phyloP scores from a whole-genome alignment of 2,888 invertebrate genomes.

The Drosophila ezoana region DNA sequence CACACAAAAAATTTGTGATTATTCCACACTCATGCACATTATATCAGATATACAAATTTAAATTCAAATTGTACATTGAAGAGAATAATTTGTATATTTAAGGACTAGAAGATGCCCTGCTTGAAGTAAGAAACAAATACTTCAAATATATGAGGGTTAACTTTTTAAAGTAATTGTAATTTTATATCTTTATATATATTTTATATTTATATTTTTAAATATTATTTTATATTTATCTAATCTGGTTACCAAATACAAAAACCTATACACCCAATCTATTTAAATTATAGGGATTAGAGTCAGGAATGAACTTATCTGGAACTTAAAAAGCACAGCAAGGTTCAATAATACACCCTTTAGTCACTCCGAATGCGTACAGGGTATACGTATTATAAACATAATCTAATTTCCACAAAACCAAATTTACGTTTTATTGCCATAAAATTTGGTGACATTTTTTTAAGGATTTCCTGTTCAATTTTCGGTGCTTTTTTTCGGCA shows the following conservation, averaged over 20 bases:
- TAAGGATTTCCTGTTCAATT: slow-evolving; percentile 35
- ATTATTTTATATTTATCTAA: too few species aligned
- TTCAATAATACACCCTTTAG: too few species aligned
- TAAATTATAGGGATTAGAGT: too few species aligned
- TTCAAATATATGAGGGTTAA: background rate
- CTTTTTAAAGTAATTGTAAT: too few species aligned
- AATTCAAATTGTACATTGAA: slow-evolving; percentile 18
- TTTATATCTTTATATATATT: too few species aligned
- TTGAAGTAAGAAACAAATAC: background rate
- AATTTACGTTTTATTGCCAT: slow-evolving; percentile 33
- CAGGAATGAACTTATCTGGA: too few species aligned
- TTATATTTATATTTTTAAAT: too few species aligned
- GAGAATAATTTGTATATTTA: background rate
- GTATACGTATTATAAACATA: slow-evolving; percentile 15
- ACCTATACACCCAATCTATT: too few species aligned
- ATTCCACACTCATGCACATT: slow-evolving; percentile 13
- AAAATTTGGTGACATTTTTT: slow-evolving; percentile 18
- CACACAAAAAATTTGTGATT: slow-evolving; percentile 1
- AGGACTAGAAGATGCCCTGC: background rate
- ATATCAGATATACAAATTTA: slow-evolving; percentile 10
- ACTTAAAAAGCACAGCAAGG: too few species aligned
- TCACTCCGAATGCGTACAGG: background rate
- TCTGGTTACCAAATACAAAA: too few species aligned
- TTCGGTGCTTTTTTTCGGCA: slow-evolving; percentile 7
- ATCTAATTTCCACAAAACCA: slow-evolving; percentile 29